These are phyloP conservation scores for Acanthochromis polyacanthus DNA, from an alignment of 2,113 vertebrate genomes.

Conservation along the genomic window DNA sequence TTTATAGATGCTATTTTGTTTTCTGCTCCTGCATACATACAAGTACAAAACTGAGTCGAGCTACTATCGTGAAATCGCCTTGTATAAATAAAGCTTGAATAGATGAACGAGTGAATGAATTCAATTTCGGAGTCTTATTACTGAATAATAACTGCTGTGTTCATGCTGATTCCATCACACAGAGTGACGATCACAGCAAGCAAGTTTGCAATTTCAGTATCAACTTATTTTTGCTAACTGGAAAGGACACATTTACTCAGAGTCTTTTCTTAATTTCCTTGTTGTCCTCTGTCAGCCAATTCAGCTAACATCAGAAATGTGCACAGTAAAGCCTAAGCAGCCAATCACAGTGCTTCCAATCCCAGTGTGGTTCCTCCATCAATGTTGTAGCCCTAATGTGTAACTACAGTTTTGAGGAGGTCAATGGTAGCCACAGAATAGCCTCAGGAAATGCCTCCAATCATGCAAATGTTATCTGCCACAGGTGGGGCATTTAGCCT, in stretches of 20 bases:
- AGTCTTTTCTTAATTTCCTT: no score
- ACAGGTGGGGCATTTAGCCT: background rate
- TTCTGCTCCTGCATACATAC: background rate
- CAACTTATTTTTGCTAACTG: no score
- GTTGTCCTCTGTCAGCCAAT: no score
- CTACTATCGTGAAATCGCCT: background rate
- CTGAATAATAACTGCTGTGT: background rate
- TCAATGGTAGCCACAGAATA: background rate
- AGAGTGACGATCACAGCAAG: no score
- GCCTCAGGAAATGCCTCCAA: background rate
- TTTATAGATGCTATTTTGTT: background rate
- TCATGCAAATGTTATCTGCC: background rate
- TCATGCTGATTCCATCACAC: background rate
- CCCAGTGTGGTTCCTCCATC: background rate
- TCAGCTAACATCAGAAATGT: background rate
- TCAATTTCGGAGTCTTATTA: background rate
- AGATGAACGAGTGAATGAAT: background rate
- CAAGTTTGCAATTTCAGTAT: no score
- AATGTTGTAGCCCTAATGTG: background rate
- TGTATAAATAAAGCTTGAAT: background rate
- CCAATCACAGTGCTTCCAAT: background rate
- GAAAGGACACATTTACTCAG: no score
- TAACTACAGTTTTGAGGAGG: background rate
- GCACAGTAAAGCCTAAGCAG: background rate
- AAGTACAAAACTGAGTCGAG: background rate